Conservation (phyloP, 1,140 invertebrate genomes). For the Calephelis nemesis region DNA sequence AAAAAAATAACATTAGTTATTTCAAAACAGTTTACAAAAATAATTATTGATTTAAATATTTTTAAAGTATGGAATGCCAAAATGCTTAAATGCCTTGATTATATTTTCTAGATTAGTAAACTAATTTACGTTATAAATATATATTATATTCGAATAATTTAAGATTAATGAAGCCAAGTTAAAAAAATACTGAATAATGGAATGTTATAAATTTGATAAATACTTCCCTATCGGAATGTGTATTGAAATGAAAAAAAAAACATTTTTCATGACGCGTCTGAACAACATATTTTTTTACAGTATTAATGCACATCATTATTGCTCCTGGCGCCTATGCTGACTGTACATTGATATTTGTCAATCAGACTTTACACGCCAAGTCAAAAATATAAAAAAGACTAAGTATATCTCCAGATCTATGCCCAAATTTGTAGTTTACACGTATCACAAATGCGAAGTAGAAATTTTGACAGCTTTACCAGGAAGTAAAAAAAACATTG, state of each 20-base stretch:
- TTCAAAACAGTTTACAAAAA: neutral
- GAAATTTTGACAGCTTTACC: no score
- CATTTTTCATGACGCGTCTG: neutral
- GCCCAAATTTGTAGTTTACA: no score
- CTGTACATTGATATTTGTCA: neutral
- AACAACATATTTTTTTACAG: neutral
- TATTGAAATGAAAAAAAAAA: constrained; percentile 1
- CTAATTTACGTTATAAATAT: no score
- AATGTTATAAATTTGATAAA: constrained; percentile 36
- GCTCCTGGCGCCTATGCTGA: neutral
- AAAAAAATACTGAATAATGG: constrained; percentile 49
- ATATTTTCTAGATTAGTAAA: no score
- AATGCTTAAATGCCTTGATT: no score
- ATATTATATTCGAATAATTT: neutral
- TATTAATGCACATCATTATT: constrained; percentile 12
- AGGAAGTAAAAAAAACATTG: no score
- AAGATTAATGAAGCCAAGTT: neutral
- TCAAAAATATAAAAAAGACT: neutral
- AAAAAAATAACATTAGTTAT: neutral
- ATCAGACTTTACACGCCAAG: neutral
- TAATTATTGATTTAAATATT: neutral
- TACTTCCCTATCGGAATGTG: constrained; percentile 13
- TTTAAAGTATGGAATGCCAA: constrained; percentile 1
- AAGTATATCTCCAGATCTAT: neutral
- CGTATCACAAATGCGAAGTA: no score